These are phyloP conservation scores for Sphaeridia pumilis DNA, from an alignment of 2,888 invertebrate species.

Conservation along the genomic window DNA sequence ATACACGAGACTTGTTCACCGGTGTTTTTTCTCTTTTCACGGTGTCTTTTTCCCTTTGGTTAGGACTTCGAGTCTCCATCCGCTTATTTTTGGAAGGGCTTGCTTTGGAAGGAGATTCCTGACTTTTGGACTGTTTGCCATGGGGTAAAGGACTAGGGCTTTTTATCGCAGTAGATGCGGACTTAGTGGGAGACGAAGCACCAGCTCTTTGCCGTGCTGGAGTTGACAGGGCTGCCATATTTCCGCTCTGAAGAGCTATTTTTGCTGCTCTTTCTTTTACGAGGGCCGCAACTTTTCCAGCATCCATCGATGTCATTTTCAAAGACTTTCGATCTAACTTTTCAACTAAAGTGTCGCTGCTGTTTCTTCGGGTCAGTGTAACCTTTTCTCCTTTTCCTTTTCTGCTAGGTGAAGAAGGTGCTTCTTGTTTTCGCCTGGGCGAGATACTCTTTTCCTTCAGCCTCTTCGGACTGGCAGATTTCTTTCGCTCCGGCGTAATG, in stretches of 20 bases:
- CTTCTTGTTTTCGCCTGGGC: conserved; percentile 1
- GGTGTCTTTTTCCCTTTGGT: conserved; percentile 4
- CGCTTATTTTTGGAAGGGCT: conserved; percentile 6
- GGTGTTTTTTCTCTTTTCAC: conserved; percentile 5
- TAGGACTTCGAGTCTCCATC: conserved; percentile 5
- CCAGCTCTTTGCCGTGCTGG: conserved; percentile 13
- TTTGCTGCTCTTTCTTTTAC: conserved; percentile 33
- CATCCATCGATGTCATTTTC: conserved; percentile 24
- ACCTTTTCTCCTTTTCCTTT: conserved; percentile 11
- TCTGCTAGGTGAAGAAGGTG: background rate
- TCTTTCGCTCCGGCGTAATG: conserved; percentile 10
- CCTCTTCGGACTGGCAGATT: conserved; percentile 22
- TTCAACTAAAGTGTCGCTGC: conserved; percentile 22
- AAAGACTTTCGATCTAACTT: conserved; percentile 24
- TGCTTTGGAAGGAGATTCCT: conserved; percentile 22
- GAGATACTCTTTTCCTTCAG: background rate
- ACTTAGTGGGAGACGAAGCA: conserved; percentile 6
- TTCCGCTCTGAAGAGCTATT: conserved; percentile 12
- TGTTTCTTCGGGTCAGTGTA: conserved; percentile 9
- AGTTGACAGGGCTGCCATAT: conserved; percentile 8
- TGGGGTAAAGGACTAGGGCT: conserved; percentile 12
- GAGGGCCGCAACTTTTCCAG: conserved; percentile 31
- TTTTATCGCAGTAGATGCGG: conserved; percentile 1
- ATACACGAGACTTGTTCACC: background rate
- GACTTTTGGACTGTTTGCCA: conserved; percentile 14